Percentiles rank a stretch among this genome's conserved stretches.
phyloP scores from a whole-genome alignment of 2,113 vertebrate genomes.

The Xyliphius kryptos region DNA sequence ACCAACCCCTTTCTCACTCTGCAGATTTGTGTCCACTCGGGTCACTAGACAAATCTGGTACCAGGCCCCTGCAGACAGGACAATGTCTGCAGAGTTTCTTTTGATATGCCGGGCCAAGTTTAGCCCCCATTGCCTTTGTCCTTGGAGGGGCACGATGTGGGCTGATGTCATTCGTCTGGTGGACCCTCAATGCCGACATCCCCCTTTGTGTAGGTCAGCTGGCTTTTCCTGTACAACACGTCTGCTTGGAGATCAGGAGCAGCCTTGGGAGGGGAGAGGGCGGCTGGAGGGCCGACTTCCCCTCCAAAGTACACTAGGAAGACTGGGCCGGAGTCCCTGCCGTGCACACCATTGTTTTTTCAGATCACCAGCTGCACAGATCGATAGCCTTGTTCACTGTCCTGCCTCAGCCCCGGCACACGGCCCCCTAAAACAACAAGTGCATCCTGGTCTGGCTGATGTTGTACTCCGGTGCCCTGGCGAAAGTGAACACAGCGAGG shows the following conservation, averaged over 20 bases:
- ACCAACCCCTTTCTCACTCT: neutral
- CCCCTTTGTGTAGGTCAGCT: slow-evolving; percentile 36
- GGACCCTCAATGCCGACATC: slow-evolving; percentile 14
- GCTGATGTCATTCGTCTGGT: slow-evolving; percentile 42
- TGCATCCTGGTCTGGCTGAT: slow-evolving; percentile 21
- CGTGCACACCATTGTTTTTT: slow-evolving; percentile 65
- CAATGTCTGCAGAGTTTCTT: slow-evolving; percentile 1
- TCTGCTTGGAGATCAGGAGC: slow-evolving; percentile 1
- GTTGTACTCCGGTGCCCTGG: neutral
- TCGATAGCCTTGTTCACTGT: slow-evolving; percentile 49
- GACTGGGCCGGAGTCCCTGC: slow-evolving; percentile 59
- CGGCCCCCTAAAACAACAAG: slow-evolving; percentile 61
- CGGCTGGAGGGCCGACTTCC: slow-evolving; percentile 34
- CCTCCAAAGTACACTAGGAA: slow-evolving; percentile 55
- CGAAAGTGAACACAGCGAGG: neutral
- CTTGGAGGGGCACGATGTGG: slow-evolving; percentile 14
- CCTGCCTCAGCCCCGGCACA: slow-evolving; percentile 52
- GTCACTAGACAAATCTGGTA: slow-evolving; percentile 21
- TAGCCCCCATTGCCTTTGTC: slow-evolving; percentile 9
- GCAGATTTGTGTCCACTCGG: slow-evolving; percentile 3
- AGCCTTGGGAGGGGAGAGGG: too few species aligned
- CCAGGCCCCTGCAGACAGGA: neutral
- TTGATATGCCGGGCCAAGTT: slow-evolving; percentile 1
- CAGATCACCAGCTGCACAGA: slow-evolving; percentile 46
- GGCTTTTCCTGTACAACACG: slow-evolving; percentile 50